Base-by-base conservation (phyloP, 2,797 vertebrate genomes). In the Sorex maritimensis region DNA sequence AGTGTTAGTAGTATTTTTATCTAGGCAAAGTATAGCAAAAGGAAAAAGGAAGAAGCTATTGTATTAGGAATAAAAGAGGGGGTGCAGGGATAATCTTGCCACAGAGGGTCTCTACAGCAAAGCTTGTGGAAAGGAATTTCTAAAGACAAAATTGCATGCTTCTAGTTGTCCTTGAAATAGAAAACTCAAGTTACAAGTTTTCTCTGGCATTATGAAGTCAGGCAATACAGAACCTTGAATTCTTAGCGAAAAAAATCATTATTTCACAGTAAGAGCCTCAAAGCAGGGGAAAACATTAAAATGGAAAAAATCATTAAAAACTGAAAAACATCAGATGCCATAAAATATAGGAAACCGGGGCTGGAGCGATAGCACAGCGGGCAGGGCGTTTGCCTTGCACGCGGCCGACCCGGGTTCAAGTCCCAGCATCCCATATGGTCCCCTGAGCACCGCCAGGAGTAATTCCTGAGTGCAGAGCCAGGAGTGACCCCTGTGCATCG, bases 141-240 rank as follows among this genome's bases (percentile, higher is more conserved):
- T 82, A 84, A 94, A 46, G 14, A 52, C 67, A 75, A 93, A 92
- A 52, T 5, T 17, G 26, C 19, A 4, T 8, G 21, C 41, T 79
- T 89, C 69, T 68, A 73, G 55, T 10, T 78, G 65, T 81, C 41
- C 10, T 89, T 71, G 75, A 95, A 83, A 88, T 38, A 85, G 79
- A 71, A 93, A 91, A 79, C 49, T 63, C 71, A 75, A 80, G 69
- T 69, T 26, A 44, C 52, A 71, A 52, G 24, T 15, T 80, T 63
- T 77, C 26, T 79, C 67, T 2, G 69, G 41, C 30, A 71, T 6
- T 14, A 77, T 94, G 46, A 83, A 87, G 7, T 30, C 44, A 75
- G 30, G 15, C 34, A 92, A 75, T 44, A 84, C 5, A 61, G 52
- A 58, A 88, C 21, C 13, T 55, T 10, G n/a, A 69, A 58, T 73